Conservation (phyloP, 2,888 invertebrate species). For the Apamea sordens region DNA sequence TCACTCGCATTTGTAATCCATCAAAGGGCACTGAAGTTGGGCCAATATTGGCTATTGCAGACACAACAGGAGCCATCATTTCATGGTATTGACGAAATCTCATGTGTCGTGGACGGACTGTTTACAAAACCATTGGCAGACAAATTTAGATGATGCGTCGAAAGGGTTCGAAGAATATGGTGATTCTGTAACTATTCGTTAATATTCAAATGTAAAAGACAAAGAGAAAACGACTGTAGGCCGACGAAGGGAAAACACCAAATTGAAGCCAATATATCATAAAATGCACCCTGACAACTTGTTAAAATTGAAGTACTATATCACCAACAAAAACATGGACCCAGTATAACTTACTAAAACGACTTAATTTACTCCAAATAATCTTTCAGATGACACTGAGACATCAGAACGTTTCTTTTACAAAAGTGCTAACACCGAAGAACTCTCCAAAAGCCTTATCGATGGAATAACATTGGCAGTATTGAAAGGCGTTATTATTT, state of each 20-base stretch:
- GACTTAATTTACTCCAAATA: conserved; percentile 26
- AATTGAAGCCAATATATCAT: neutral
- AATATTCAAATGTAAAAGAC: neutral
- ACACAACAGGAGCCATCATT: conserved; percentile 27
- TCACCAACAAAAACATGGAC: neutral
- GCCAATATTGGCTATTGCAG: conserved; percentile 26
- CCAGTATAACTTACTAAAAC: conserved; percentile 18
- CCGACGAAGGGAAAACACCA: neutral
- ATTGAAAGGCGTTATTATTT: conserved; percentile 76
- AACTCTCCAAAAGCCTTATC: conserved; percentile 37
- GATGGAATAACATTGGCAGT: conserved; percentile 64
- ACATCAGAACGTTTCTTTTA: conserved; percentile 18
- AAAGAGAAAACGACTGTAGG: neutral
- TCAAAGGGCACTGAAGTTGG: conserved; percentile 30
- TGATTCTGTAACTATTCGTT: neutral
- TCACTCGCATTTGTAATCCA: conserved; percentile 33
- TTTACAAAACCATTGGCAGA: conserved; percentile 3
- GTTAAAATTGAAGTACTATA: neutral
- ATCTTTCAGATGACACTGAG: conserved; percentile 6
- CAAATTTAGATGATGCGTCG: neutral
- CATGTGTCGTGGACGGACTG: conserved; percentile 1
- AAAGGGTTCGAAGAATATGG: neutral
- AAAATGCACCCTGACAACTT: neutral
- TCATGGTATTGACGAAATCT: conserved; percentile 32
- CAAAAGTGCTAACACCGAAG: conserved; percentile 34